Evolutionary conservation across 2,797 vertebrate genomes (phyloP), one percentile per base, ranked within the genome.

Genomic region (Cossypha polioptera): DNA sequence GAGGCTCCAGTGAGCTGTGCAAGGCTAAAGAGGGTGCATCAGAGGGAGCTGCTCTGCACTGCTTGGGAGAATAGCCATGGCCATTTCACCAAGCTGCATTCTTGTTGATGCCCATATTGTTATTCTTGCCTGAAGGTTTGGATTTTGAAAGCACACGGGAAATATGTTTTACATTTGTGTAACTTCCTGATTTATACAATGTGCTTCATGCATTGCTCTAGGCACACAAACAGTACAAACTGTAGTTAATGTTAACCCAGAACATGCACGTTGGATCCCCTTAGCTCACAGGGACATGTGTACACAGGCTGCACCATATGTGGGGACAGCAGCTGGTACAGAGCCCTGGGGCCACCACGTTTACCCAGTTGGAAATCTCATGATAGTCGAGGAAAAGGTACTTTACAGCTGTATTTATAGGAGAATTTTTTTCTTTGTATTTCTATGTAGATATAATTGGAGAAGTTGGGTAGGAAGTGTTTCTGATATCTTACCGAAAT

Each of bases 81-180:
- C 84, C 1, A 0, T 78, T 85, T 81, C 36, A 50, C 0, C 5
- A 42, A 75, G 40, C 62, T 86, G 84, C 6, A 13, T 88, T 84
- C 91, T 92, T 69, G 40, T 62, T 71, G 87, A 22, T 78, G 85
- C 42, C 45, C 78, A 0, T 42, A 54, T 90, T 83, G 58, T 75
- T 93, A n/a, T 53, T 92, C 66, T 86, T 84, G 89, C 91, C 94
- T 38, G 76, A 84, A 95, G 96, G 73, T 86, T 33, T 81, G 88
- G 73, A 38, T 90, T 94, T 73, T 75, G 90, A 76, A 90, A 81
- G 55, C 62, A 84, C n/a, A 15, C 75, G 81, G 86, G 76, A 91
- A 95, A 92, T 88, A 75, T 43, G 79, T 63, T 95, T 95, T 78
- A 59, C 1, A 7, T 92, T 87, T 86, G 61, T 91, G 74, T 87